Evolutionary conservation across 1,140 invertebrate genomes (phyloP), one percentile per base, ranked within the genome.

Genomic region (Ganaspis sp.): DNA sequence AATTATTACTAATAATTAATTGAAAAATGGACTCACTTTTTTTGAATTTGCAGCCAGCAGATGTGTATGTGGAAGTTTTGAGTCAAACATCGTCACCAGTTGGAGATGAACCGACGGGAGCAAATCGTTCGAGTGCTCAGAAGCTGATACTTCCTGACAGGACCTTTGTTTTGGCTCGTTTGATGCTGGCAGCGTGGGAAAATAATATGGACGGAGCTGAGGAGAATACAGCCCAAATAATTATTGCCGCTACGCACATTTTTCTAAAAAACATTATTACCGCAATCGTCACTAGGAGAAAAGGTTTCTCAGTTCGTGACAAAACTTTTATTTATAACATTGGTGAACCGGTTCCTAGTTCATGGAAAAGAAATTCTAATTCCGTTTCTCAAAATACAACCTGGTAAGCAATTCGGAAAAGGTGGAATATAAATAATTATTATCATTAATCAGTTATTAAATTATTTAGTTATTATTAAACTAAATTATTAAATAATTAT

Each of bases 131-230:
- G 5, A 93, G 93, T 72, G 92, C 92, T 2, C 93, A 94, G 90
- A 95, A 94, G 87, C 90, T 94, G 74, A 94, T 95, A 73, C 85
- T 97, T 42, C 96, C 96, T 5, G 96, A 96, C 88, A 92, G 94
- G 54, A 95, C 95, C 1, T 93, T 96, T 80, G 94, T 97, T 1
- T 92, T 96, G 74, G 96, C 96, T 0, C 92, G 96, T 75, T 93
- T 97, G 77, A 92, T 96, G 90, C 92, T 97, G 5, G 94, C 95
- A 53, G 95, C 96, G 19, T 97, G 96, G 96, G 96, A 97, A 82
- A 93, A 93, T 54, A 96, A 95, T 6, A 92, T 97, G 37, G 94
- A 96, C 76, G 95, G 94, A 29, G 95, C 95, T 38, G 94, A 96
- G 78, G 95, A 96, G 83, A 94, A 93, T 81, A 95, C 95, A 15